Evolutionary conservation across 1,140 invertebrate genomes (phyloP), one percentile per base, ranked within the genome.

Genomic region (Lepidurus arcticus): DNA sequence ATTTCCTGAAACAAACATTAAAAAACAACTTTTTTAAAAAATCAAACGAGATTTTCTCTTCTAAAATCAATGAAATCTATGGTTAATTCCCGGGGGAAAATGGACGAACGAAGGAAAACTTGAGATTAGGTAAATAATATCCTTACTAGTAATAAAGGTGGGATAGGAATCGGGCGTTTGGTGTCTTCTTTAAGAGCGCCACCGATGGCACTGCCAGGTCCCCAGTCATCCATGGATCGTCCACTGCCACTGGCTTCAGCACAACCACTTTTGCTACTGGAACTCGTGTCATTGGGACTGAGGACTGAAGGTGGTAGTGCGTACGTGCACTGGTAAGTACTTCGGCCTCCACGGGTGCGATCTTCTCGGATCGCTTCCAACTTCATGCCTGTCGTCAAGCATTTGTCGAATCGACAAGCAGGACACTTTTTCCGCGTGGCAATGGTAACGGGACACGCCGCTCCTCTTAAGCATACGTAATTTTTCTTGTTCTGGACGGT

Each of bases 401-500:
- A 99, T 86, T 98, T 98, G 78, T 97, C 92, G 84, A 98, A 98
- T n/a, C 97, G 88, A 85, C 97, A 99, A 16, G 95, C 95, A 0
- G 96, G 96, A 84, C 97, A 98, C 84, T 98, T 98, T 84, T 99
- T 98, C 44, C 97, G 87, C 42, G 95, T 98, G 8, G 92, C 92
- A 11, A 97, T 93, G 3, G 92, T 94, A 16, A 98, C 93, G 5
- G 94, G 92, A 86, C 97, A 98, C 77, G 92, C 91, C 0, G 93
- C 93, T 16, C 94, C 94, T 73, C 94, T 89, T 74, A 97, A 88
- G 85, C 97, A 99, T 79, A 95, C 92, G 86, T 98, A 98, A 84
- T 96, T 94, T 86, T 98, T 98, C 76, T 96, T 91, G 85, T 99
- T 99, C 87, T 98, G 96, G 6, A 98, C 97, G 73, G 96, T 98